Evolutionary conservation across 92 coral and sea anemone species (phyloP).

Genomic region (Umimayanthus kanabou): DNA sequence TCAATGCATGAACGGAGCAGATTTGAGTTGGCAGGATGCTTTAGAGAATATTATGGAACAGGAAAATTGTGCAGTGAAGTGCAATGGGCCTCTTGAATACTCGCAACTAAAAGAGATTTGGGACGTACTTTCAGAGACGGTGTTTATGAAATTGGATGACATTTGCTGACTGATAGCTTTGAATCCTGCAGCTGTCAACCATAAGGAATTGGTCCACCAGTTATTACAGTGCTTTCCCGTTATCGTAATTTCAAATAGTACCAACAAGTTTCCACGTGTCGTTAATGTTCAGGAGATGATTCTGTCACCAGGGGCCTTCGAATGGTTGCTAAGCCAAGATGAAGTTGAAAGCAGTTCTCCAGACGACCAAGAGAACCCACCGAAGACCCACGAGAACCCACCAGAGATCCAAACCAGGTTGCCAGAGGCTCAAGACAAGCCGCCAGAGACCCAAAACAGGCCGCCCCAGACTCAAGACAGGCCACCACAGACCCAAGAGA

Average conservation of each 20-base stretch:
- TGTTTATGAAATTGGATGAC: background rate
- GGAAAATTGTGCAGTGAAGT: slow-evolving; percentile 8
- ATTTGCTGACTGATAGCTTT: background rate
- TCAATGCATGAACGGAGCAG: background rate
- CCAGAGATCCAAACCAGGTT: no score
- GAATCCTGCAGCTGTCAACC: background rate
- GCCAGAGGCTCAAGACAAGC: no score
- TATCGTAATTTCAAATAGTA: background rate
- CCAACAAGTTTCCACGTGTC: slow-evolving; percentile 5
- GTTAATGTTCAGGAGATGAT: slow-evolving; percentile 24
- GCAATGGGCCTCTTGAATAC: slow-evolving; percentile 22
- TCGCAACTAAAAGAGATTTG: slow-evolving; percentile 6
- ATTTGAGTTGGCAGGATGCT: slow-evolving; percentile 13
- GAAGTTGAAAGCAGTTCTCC: background rate
- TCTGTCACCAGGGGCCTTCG: slow-evolving; percentile 36
- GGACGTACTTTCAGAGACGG: slow-evolving; percentile 1
- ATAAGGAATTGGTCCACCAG: background rate
- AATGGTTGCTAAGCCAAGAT: background rate
- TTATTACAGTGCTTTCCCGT: slow-evolving; percentile 1
- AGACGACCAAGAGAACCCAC: background rate
- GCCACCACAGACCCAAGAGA: no score
- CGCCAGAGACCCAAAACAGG: no score
- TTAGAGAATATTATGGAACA: background rate
- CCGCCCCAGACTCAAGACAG: no score
- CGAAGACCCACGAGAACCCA: background rate